Evolutionary conservation across 2,888 invertebrate genomes (phyloP), one percentile per base, ranked within the genome.

Genomic region (Trachelus troglodyta): DNA sequence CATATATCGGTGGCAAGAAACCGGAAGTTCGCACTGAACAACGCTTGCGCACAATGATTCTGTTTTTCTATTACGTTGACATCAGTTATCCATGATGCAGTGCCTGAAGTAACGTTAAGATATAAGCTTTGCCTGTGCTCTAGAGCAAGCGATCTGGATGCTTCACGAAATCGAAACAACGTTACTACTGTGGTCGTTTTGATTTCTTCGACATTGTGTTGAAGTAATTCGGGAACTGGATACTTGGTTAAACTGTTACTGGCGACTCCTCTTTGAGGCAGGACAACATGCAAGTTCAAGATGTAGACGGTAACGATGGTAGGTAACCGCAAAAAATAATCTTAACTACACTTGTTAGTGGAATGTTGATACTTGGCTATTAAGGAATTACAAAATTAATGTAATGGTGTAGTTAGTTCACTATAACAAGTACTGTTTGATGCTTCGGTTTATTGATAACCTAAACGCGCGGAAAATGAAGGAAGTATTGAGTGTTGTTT

Each of bases 281-380:
- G 75, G 76, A 75, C 81, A 87, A 82, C 77, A 89, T 89, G 89
- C 86, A 88, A 82, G 82, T 81, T 71, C 89, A 89, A 82, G 89
- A 89, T 76, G 78, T 78, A 69, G 89, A 89, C 76, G 89, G 85
- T 80, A 85, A 83, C 69, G 89, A 89, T 78, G 89, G 89, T 87
- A 81, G 33, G 82, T 80, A 82, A 83, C 84, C 23, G 12, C 31
- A 69, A 71, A 37, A 37, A 73, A 37, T 69, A 34, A 75, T 75
- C n/a, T 71, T 75, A 69, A 68, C 68, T 75, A 74, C 69, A 15
- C 33, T 76, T 34, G 31, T 69, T 30, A 74, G 33, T 37, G 33
- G 1, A 31, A 73, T 74, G 34, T 69, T 40, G 34, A 30, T 30
- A 34, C 31, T 73, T 74, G 4, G 69, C 33, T 56, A 40, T 34